Conservation (phyloP, 1,140 invertebrate genomes). For the Condylostylus longicornis region DNA sequence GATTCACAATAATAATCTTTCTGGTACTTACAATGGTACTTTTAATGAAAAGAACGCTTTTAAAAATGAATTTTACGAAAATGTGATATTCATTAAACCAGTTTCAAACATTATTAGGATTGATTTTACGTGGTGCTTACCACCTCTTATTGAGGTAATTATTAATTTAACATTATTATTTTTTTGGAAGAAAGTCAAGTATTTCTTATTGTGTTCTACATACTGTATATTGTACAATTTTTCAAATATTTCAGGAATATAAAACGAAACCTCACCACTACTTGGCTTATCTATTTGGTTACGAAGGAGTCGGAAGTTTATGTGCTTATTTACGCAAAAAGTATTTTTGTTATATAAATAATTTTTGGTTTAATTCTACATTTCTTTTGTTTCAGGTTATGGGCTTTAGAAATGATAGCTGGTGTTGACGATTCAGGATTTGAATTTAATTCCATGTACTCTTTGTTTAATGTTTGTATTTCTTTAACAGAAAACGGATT, state of each 20-base stretch:
- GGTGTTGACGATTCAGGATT: conserved; percentile 62
- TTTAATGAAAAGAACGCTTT: conserved; percentile 38
- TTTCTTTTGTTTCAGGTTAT: conserved; percentile 40
- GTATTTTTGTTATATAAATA: conserved; percentile 25
- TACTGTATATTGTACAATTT: conserved; percentile 6
- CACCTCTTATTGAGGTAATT: conserved; percentile 42
- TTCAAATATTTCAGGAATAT: conserved; percentile 36
- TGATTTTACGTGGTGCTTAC: conserved; percentile 65
- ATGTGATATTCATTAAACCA: conserved; percentile 63
- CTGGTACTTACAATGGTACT: conserved; percentile 39
- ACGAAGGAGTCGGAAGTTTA: conserved; percentile 77
- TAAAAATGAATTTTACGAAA: conserved; percentile 46
- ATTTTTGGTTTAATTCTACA: conserved; percentile 3
- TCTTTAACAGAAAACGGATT: conserved; percentile 67
- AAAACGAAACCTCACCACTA: conserved; percentile 64
- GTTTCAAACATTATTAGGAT: conserved; percentile 53
- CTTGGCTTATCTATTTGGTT: conserved; percentile 65
- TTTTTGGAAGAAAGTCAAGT: too few relatives aligned
- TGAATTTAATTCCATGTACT: conserved; percentile 54
- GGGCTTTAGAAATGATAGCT: conserved; percentile 63
- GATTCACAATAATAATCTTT: conserved; percentile 46
- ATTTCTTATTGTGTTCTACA: neutral
- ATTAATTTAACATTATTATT: neutral
- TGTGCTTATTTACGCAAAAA: conserved; percentile 66
- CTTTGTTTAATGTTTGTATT: conserved; percentile 58